phyloP scores from a whole-genome alignment of 2,888 invertebrate genomes.

The Nomada ferruginata region DNA sequence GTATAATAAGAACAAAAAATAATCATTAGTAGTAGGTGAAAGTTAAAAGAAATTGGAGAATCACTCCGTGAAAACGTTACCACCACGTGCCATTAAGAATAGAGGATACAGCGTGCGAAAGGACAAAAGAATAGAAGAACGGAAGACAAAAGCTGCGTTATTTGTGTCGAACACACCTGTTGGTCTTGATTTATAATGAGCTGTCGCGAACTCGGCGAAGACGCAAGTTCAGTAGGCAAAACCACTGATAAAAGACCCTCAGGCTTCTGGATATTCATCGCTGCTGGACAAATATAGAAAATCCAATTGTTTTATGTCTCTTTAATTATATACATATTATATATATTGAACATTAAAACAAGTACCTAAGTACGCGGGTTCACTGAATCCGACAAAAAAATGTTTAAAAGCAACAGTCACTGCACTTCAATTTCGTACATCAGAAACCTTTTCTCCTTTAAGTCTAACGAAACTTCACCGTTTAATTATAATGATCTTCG shows the following conservation, averaged over 20 bases:
- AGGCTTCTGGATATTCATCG: slow-evolving; percentile 78
- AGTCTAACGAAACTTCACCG: background rate
- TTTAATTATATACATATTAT: background rate
- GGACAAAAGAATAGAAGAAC: slow-evolving; percentile 1
- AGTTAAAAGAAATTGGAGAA: background rate
- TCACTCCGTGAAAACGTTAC: background rate
- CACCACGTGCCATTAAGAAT: slow-evolving; percentile 1
- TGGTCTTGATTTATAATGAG: slow-evolving; percentile 78
- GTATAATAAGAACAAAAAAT: background rate
- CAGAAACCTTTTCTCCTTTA: background rate
- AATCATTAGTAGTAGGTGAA: background rate
- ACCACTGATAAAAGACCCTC: slow-evolving; percentile 76
- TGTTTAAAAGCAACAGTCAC: no score
- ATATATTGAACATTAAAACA: background rate
- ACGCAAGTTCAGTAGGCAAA: slow-evolving; percentile 73
- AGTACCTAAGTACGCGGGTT: no score
- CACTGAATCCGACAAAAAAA: background rate
- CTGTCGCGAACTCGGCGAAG: slow-evolving; percentile 74
- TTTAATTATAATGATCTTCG: background rate
- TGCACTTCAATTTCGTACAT: background rate
- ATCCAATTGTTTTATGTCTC: slow-evolving; percentile 5
- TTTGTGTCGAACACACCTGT: slow-evolving; percentile 73
- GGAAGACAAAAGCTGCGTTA: slow-evolving; percentile 44
- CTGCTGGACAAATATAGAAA: slow-evolving; percentile 45
- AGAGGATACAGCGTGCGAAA: background rate